Evolutionary conservation across 23 tunicate species (phyloP).

Genomic region (Phallusia fumigata): DNA sequence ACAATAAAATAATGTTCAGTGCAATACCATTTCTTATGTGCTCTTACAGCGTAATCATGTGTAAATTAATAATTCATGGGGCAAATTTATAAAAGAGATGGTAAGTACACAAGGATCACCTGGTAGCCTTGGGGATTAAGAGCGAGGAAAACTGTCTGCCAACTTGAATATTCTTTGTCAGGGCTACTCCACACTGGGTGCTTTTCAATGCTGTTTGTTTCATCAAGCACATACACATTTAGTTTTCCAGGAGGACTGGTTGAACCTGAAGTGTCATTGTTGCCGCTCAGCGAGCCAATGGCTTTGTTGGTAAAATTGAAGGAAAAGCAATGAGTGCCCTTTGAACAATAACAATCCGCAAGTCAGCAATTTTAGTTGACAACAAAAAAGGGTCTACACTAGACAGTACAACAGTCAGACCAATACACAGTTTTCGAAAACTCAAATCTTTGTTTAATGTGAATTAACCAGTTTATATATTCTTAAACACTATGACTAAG

Average conservation of each 20-base stretch:
- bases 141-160: slow-evolving; percentile 78
- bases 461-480: too few relatives aligned
- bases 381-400: too few relatives aligned
- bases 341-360: slow-evolving; percentile 16
- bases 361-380: slow-evolving; percentile 10
- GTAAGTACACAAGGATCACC: slow-evolving; percentile 24
- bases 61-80: background rate
- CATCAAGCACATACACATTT: slow-evolving; percentile 60
- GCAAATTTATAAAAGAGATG: background rate
- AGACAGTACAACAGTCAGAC: too few relatives aligned
- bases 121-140: slow-evolving; percentile 70
- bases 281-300: slow-evolving; percentile 2
- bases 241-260: slow-evolving; percentile 24
- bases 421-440: too few relatives aligned
- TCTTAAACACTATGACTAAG: too few relatives aligned
- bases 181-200: slow-evolving; percentile 76
- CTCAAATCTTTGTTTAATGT: too few relatives aligned
- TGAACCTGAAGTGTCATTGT: slow-evolving; percentile 16
- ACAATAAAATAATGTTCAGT: background rate
- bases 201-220: slow-evolving; percentile 4
- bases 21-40: background rate
- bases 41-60: background rate
- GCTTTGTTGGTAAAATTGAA: slow-evolving; percentile 48
- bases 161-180: slow-evolving; percentile 20
- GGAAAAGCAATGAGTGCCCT: slow-evolving; percentile 91